These are phyloP conservation scores for Lasioglossum leucozonium DNA, from an alignment of 2,888 invertebrate genomes.

Conservation along the genomic window DNA sequence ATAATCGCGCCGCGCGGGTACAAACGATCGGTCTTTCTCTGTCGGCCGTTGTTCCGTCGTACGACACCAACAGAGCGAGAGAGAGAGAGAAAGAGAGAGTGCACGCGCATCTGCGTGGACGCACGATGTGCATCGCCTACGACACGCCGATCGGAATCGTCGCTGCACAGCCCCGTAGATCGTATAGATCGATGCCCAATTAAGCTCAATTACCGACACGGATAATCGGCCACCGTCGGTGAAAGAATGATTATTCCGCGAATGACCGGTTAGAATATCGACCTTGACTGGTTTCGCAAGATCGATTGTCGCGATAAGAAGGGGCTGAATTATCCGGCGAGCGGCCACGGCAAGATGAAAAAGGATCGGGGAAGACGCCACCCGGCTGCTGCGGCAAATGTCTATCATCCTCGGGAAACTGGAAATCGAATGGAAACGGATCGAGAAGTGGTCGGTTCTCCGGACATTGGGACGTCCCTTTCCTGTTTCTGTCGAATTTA, in stretches of 20 bases:
- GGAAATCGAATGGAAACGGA: neutral
- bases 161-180: constrained; percentile 24
- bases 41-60: constrained; percentile 13
- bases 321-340: neutral
- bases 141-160: neutral
- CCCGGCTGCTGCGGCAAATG: constrained; percentile 10
- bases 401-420: neutral
- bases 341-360: neutral
- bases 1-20: constrained; percentile 51
- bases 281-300: constrained; percentile 68
- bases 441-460: neutral
- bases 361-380: constrained; percentile 14
- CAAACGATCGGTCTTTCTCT: constrained; percentile 29
- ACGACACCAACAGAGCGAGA: neutral
- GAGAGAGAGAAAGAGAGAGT: neutral
- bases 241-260: constrained; percentile 68
- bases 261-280: constrained; percentile 57
- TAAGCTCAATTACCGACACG: constrained; percentile 70
- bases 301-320: constrained; percentile 52
- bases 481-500: neutral
- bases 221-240: constrained; percentile 66
- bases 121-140: constrained; percentile 3
- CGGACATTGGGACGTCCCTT: neutral
- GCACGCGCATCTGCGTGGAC: neutral
- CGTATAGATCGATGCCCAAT: constrained; percentile 70